Evolutionary conservation across 1,140 invertebrate genomes (phyloP).

Genomic region (Nomia melanderi): DNA sequence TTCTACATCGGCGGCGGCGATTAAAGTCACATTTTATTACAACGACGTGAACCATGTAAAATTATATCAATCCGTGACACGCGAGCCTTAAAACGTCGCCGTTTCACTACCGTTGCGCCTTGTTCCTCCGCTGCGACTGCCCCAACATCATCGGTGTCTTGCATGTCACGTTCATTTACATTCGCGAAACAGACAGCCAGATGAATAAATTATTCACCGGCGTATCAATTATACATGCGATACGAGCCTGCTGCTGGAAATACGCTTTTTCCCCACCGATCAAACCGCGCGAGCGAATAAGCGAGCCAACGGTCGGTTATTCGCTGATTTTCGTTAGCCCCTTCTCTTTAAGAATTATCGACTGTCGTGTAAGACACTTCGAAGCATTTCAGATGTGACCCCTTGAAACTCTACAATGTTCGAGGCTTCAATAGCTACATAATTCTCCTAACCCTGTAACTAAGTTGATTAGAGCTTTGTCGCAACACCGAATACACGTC

Average conservation of each 20-base stretch:
- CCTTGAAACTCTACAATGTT: not conserved
- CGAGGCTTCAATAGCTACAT: not conserved
- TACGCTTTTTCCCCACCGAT: not conserved
- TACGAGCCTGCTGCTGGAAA: not conserved
- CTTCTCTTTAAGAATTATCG: not conserved
- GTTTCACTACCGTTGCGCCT: conserved; percentile 16
- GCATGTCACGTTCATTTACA: conserved; percentile 23
- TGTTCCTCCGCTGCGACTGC: not conserved
- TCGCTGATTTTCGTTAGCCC: not conserved
- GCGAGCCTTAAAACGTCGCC: conserved; percentile 42
- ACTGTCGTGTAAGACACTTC: not conserved
- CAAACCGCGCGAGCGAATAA: not conserved
- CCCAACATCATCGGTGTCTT: conserved; percentile 21
- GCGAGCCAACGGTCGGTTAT: not conserved
- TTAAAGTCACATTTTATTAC: conserved; percentile 18
- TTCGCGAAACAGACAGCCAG: conserved; percentile 3
- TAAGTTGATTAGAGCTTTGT: not conserved
- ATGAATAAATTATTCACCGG: conserved; percentile 31
- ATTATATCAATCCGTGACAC: conserved; percentile 40
- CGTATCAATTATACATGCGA: conserved; percentile 7
- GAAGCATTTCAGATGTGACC: not conserved
- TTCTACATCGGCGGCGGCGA: not conserved
- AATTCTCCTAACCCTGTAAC: not conserved
- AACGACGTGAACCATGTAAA: conserved; percentile 21
- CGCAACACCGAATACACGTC: not conserved